Percentiles rank a stretch among this genome's conserved stretches.
phyloP scores from a whole-genome alignment of 2,113 vertebrate genomes.

The Oplegnathus fasciatus region DNA sequence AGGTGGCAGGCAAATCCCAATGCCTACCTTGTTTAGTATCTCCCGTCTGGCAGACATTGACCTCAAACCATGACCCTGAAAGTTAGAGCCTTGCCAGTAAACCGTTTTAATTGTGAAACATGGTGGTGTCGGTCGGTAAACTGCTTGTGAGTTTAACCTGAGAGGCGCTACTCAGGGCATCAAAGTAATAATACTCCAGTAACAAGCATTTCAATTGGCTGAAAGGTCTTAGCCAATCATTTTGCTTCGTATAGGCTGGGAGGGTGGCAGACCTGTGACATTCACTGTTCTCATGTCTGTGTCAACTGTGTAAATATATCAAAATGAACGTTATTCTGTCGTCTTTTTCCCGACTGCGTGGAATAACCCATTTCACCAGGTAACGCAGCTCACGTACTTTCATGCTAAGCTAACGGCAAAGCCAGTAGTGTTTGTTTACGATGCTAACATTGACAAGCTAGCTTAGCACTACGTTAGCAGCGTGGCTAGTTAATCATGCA shows the following conservation, averaged over 20 bases:
- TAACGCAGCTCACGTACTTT: constrained; percentile 26
- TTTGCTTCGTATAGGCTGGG: neutral
- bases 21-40: neutral
- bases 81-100: neutral
- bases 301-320: neutral
- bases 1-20: neutral
- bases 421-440: neutral
- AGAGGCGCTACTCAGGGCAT: neutral
- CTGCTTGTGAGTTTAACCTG: neutral
- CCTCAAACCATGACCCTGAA: neutral
- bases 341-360: constrained; percentile 58
- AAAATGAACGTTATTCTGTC: constrained; percentile 68
- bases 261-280: constrained; percentile 53
- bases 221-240: constrained; percentile 57
- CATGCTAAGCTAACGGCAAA: neutral
- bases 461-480: constrained; percentile 30
- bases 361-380: constrained; percentile 51
- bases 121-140: neutral
- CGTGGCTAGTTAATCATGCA: constrained; percentile 21
- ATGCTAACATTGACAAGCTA: constrained; percentile 11
- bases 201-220: constrained; percentile 59
- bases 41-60: neutral
- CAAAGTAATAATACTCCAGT: fast-evolving
- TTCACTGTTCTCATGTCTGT: constrained; percentile 55
- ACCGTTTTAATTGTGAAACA: neutral